Conservation (phyloP, 2,797 vertebrate species). For the Argentina silus region DNA sequence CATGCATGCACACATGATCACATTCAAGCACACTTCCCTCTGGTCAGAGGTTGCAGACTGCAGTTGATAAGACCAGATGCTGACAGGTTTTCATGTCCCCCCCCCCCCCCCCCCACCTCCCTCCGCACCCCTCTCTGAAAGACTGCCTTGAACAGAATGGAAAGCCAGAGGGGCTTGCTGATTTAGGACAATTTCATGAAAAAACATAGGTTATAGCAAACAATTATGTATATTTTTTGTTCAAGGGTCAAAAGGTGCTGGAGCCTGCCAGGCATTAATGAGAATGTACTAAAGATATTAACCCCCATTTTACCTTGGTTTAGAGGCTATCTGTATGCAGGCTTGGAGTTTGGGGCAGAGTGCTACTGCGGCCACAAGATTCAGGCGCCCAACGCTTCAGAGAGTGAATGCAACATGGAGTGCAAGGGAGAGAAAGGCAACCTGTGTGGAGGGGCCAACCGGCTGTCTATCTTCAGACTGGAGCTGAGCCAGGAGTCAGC, state of each 20-base stretch:
- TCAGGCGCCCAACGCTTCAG: constrained; percentile 86
- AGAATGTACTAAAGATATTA: neutral
- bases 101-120: neutral
- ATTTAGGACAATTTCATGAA: neutral
- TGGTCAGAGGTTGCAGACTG: neutral
- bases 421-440: constrained; percentile 92
- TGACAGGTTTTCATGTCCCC: neutral
- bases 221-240: too few relatives aligned
- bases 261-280: neutral
- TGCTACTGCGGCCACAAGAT: constrained; percentile 98
- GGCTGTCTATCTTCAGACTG: constrained; percentile 92
- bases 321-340: constrained; percentile 94
- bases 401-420: constrained; percentile 91
- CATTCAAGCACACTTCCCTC: neutral
- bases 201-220: too few relatives aligned
- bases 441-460: constrained; percentile 89
- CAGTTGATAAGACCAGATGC: neutral
- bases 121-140: constrained; percentile 18
- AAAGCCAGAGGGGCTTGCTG: neutral
- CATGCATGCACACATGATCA: neutral
- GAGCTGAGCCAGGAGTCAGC: constrained; percentile 96
- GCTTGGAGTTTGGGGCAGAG: constrained; percentile 96
- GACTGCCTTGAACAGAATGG: constrained; percentile 20
- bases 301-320: constrained; percentile 7
- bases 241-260: too few relatives aligned